These are phyloP conservation scores for Noctuana brunneofusca DNA, from an alignment of 2,888 invertebrate species.

Conservation along the genomic window DNA sequence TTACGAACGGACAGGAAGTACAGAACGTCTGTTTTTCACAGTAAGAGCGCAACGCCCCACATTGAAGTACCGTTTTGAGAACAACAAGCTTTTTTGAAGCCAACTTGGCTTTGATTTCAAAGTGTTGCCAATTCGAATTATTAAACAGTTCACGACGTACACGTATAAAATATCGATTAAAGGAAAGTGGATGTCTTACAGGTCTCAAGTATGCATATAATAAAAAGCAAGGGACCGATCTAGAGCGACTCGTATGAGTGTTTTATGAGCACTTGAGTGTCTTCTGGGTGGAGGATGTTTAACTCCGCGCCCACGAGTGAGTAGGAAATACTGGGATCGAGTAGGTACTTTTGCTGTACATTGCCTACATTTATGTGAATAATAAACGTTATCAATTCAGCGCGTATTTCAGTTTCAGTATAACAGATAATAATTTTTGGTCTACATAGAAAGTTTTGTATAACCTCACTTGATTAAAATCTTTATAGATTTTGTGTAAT, in stretches of 20 bases:
- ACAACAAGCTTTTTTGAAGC: no score
- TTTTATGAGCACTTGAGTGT: slow-evolving; percentile 76
- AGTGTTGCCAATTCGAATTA: no score
- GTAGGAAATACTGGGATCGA: slow-evolving; percentile 55
- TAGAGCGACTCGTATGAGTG: slow-evolving; percentile 67
- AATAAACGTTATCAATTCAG: not conserved
- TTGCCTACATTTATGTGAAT: slow-evolving; percentile 1
- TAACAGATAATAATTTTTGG: no score
- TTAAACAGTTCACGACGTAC: not conserved
- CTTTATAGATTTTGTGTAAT: no score
- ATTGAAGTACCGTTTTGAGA: no score
- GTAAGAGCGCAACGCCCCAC: no score
- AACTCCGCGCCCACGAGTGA: slow-evolving; percentile 55
- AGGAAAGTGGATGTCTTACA: slow-evolving; percentile 18
- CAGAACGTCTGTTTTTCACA: no score
- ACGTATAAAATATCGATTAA: slow-evolving; percentile 6
- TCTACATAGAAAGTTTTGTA: no score
- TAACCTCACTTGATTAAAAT: no score
- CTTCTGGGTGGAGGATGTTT: slow-evolving; percentile 69
- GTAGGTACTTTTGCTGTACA: slow-evolving; percentile 37
- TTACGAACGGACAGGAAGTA: no score
- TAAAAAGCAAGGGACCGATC: slow-evolving; percentile 53
- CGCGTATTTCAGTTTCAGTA: not conserved
- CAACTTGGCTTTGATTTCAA: no score
- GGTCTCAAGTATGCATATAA: slow-evolving; percentile 43